Evolutionary conservation across 2,797 vertebrate genomes (phyloP), one percentile per base, ranked within the genome.

Genomic region (Tachyglossus aculeatus): DNA sequence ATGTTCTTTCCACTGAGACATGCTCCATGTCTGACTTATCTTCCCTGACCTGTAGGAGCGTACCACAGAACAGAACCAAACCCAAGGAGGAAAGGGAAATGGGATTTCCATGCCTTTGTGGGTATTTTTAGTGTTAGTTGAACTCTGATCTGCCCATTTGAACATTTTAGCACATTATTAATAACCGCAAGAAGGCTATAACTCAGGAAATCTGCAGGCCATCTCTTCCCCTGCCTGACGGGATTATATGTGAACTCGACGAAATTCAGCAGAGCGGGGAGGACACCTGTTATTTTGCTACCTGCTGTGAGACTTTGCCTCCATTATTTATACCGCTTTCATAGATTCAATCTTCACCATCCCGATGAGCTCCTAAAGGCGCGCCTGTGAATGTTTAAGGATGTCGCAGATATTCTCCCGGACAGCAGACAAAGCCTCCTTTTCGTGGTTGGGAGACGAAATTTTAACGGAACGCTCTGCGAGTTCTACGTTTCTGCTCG

Each of bases 341-440:
- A 89, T 88, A 91, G 90, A 92, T 93, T 92, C 91, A 90, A 91
- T 91, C 91, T 90, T 87, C 62, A 90, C 86, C 85, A 75, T 71
- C 62, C 83, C 37, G 82, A 75, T 86, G 71, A 86, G 84, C 71
- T 89, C 90, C 87, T 87, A 77, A 87, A 89, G 80, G 82, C 90
- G 65, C 88, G 91, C 81, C 91, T 45, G 76, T 88, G 91, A 89
- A 89, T 19, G 84, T 85, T 90, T 82, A 65, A 89, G 63, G 83
- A 90, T 93, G 91, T 89, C 89, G 89, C 91, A 92, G 90, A 90
- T 93, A 90, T 87, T 93, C 85, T 79, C 82, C 56, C 66, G 47
- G 53, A 86, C 73, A 50, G 59, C 86, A 92, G 89, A 90, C 89
- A 92, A 92, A 91, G 80, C 53, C 63, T 83, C 9, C 75, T 87